These are phyloP conservation scores for Harpegnathos saltator DNA, from an alignment of 1,140 invertebrate species.

Conservation along the genomic window DNA sequence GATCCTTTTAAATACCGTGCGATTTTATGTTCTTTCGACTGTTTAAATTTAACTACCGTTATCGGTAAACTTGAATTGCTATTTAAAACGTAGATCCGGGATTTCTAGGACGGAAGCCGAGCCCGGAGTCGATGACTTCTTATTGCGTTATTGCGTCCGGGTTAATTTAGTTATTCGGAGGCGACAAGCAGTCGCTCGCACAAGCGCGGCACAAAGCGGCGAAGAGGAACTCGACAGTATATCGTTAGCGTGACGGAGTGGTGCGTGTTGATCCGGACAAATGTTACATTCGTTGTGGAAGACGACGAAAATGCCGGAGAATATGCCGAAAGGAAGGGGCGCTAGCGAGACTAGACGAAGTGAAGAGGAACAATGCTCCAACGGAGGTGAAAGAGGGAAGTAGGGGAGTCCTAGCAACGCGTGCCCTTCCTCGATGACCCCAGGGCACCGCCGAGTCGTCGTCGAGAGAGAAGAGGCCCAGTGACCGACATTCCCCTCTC, in stretches of 20 bases:
- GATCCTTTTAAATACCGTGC: too few species aligned
- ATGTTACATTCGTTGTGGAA: not conserved
- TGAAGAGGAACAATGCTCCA: slow-evolving; percentile 50
- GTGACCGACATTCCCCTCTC: slow-evolving; percentile 82
- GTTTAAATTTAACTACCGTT: too few species aligned
- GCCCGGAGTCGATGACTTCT: too few species aligned
- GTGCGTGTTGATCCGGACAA: not conserved
- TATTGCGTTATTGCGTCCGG: not conserved
- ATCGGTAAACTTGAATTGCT: not conserved
- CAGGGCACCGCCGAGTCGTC: slow-evolving; percentile 69
- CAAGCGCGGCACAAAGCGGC: too few species aligned
- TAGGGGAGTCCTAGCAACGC: slow-evolving; percentile 54
- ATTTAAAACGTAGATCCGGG: not conserved
- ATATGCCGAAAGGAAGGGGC: too few species aligned
- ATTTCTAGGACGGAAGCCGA: slow-evolving; percentile 5
- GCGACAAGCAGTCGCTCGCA: not conserved
- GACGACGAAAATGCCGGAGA: slow-evolving; percentile 26
- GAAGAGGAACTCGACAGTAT: not conserved
- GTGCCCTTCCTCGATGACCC: slow-evolving; percentile 69
- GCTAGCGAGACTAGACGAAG: slow-evolving; percentile 18
- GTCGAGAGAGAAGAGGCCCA: slow-evolving; percentile 77
- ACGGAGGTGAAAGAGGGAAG: slow-evolving; percentile 14
- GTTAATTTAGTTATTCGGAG: not conserved
- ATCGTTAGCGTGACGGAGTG: not conserved
- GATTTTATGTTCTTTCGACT: too few species aligned